Conservation (phyloP, 2,797 vertebrate genomes). For the Poecilia picta region DNA sequence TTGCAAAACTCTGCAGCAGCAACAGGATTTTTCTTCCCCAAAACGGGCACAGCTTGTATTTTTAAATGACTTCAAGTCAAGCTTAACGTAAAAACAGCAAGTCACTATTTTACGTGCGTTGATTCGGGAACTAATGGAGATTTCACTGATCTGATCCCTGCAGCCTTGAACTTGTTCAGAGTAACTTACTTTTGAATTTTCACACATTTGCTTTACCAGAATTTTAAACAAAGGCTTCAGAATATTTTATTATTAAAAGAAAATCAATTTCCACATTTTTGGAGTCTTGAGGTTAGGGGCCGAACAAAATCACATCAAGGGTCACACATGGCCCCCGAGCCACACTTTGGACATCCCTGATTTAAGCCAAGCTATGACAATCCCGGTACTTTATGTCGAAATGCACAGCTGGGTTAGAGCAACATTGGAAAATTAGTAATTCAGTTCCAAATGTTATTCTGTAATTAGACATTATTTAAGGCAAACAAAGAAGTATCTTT, state of each 20-base stretch:
- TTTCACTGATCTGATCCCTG: not conserved
- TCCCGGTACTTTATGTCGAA: not conserved
- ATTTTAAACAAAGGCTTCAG: no score
- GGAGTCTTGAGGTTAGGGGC: no score
- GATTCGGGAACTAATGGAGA: not conserved
- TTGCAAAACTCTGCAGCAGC: not conserved
- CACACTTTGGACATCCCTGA: no score
- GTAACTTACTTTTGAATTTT: not conserved
- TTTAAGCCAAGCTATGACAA: not conserved
- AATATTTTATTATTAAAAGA: no score
- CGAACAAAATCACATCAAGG: no score
- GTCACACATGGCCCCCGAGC: no score
- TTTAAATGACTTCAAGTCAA: constrained; percentile 2
- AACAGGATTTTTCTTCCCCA: not conserved
- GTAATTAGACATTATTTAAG: not conserved
- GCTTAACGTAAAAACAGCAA: not conserved
- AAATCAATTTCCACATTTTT: no score
- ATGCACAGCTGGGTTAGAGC: not conserved
- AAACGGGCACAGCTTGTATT: not conserved
- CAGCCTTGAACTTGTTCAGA: not conserved
- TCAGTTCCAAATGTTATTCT: not conserved
- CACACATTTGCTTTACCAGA: not conserved
- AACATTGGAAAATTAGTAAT: not conserved
- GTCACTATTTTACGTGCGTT: not conserved
- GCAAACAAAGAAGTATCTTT: no score